Evolutionary conservation across 2,113 vertebrate species (phyloP).

Genomic region (Eubucco bourcierii): DNA sequence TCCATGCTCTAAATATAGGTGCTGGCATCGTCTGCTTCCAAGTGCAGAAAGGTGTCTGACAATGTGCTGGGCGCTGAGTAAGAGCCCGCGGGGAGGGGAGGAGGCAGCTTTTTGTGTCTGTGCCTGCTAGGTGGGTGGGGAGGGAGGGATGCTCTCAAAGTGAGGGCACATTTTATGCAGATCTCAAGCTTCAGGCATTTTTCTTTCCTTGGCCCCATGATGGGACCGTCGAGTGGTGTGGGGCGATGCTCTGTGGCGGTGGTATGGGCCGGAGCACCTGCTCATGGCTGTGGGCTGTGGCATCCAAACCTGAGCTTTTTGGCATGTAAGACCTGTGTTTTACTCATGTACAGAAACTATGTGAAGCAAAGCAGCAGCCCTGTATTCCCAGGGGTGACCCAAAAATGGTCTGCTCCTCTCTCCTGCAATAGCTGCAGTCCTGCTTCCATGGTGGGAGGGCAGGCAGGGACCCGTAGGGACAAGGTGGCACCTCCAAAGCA

Average conservation of each 20-base stretch:
- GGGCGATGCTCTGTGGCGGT: not conserved
- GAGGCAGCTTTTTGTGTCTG: conserved; percentile 26
- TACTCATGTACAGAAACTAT: not conserved
- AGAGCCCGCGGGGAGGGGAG: not conserved
- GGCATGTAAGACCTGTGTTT: conserved; percentile 26
- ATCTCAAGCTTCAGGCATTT: not conserved
- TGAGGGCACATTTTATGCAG: not conserved
- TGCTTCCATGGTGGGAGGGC: not conserved
- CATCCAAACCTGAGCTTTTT: not conserved
- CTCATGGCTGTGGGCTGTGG: not conserved
- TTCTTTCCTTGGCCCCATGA: not conserved
- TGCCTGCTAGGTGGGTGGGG: not conserved
- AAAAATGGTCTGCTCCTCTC: not conserved
- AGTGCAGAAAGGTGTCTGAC: conserved; percentile 44
- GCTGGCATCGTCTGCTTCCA: conserved; percentile 31
- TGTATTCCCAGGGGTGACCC: not conserved
- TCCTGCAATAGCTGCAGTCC: not conserved
- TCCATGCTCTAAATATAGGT: not conserved
- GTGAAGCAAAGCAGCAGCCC: not conserved
- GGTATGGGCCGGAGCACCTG: not conserved
- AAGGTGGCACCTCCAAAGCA: not conserved
- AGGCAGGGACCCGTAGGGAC: not conserved
- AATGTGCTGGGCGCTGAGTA: conserved; percentile 52
- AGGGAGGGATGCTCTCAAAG: not conserved
- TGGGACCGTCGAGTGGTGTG: not conserved